Conservation (phyloP, 2,888 invertebrate genomes). For the Scaptomyza tumidula region DNA sequence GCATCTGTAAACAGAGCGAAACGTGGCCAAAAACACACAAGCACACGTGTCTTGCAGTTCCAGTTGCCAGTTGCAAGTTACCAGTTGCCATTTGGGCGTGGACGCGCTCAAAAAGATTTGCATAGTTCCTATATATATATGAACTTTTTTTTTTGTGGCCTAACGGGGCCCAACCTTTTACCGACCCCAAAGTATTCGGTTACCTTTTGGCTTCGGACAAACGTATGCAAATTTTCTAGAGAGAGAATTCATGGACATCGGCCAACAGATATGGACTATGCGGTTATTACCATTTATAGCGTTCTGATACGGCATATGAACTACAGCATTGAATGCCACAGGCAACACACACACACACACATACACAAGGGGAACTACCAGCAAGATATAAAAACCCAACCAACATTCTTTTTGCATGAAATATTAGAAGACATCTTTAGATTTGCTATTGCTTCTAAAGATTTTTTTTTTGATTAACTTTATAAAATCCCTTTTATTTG, state of each 20-base stretch:
- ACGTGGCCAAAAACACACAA: constrained; percentile 26
- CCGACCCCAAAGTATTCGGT: constrained; percentile 57
- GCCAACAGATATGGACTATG: constrained; percentile 58
- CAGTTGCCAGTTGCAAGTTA: constrained; percentile 23
- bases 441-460: neutral
- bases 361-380: constrained; percentile 23
- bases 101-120: constrained; percentile 35
- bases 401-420: neutral
- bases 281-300: constrained; percentile 47
- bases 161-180: constrained; percentile 58
- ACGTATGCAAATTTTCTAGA: constrained; percentile 57
- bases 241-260: constrained; percentile 52
- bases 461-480: no score
- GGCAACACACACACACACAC: constrained; percentile 14
- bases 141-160: constrained; percentile 1
- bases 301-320: constrained; percentile 19
- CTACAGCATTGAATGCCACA: constrained; percentile 16
- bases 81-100: constrained; percentile 39
- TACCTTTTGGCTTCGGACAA: constrained; percentile 24
- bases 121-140: constrained; percentile 13
- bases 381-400: neutral
- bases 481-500: no score
- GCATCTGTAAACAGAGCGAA: constrained; percentile 71
- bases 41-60: neutral
- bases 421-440: neutral